A percentile compares a stretch with the other conserved stretches of the same genome.
Conservation (phyloP, 2,888 invertebrate genomes). For the Lasioglossum vierecki region DNA sequence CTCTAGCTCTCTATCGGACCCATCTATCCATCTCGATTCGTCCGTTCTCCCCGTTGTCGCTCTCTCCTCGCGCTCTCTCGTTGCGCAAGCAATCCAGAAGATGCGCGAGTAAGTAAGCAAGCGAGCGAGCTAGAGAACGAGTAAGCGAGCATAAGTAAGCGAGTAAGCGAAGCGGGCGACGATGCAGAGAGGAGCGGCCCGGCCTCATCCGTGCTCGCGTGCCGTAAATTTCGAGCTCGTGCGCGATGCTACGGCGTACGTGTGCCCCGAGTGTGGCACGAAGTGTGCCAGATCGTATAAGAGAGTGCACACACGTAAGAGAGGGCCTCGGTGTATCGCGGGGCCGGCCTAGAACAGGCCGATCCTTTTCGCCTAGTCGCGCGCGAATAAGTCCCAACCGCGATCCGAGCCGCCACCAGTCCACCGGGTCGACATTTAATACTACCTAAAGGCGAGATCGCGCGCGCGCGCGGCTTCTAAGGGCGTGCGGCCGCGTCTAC, state of each 20-base stretch:
- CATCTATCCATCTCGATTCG: constrained; percentile 57
- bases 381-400: constrained; percentile 17
- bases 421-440: constrained; percentile 66
- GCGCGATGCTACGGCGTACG: constrained; percentile 81
- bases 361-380: constrained; percentile 47
- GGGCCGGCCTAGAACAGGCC: constrained; percentile 13
- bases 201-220: constrained; percentile 79
- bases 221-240: constrained; percentile 84
- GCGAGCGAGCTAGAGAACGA: not conserved
- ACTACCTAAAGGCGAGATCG: constrained; percentile 47
- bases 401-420: constrained; percentile 17
- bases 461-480: no score
- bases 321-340: not conserved
- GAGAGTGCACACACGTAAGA: constrained; percentile 34
- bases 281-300: constrained; percentile 81
- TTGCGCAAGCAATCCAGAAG: constrained; percentile 73
- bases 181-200: constrained; percentile 66
- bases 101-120: not conserved
- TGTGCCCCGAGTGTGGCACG: constrained; percentile 82
- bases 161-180: constrained; percentile 28
- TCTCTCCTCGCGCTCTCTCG: constrained; percentile 63
- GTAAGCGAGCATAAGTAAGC: constrained; percentile 1
- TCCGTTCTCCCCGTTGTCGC: constrained; percentile 34
- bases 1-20: constrained; percentile 37
- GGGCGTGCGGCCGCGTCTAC: constrained; percentile 47